Conservation (phyloP, 1,140 invertebrate species). For the Laupala kohalensis region DNA sequence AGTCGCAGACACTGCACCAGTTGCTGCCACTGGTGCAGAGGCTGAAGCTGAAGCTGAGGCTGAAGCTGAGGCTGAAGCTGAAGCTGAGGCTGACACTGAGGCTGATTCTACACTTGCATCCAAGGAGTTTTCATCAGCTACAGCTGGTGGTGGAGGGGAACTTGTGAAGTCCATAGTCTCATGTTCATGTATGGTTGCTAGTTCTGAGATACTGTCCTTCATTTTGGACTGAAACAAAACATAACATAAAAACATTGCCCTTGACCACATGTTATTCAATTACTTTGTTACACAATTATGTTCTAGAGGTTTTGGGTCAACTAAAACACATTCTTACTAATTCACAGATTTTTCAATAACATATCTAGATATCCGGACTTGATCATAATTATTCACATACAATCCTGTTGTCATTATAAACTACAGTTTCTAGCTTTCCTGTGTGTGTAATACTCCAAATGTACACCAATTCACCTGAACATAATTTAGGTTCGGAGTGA, state of each 20-base stretch:
- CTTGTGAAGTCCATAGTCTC: constrained; percentile 77
- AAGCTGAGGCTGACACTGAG: not conserved
- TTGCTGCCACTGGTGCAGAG: not conserved
- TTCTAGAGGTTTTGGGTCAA: too few relatives aligned
- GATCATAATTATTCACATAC: too few relatives aligned
- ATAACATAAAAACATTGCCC: not conserved
- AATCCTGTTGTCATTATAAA: too few relatives aligned
- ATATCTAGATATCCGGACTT: too few relatives aligned
- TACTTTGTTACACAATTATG: too few relatives aligned
- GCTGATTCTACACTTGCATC: not conserved
- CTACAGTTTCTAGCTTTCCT: too few relatives aligned
- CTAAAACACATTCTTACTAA: too few relatives aligned
- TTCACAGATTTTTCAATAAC: too few relatives aligned
- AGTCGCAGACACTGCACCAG: not conserved
- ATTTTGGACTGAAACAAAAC: constrained; percentile 36
- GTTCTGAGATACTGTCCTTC: constrained; percentile 55
- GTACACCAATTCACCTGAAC: too few relatives aligned
- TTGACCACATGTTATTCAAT: not conserved
- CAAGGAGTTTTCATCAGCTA: not conserved
- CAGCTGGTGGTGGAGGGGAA: constrained; percentile 23
- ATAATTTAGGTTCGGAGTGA: too few relatives aligned
- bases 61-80: not conserved
- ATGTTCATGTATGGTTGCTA: constrained; percentile 87
- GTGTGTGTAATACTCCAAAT: too few relatives aligned
- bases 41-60: constrained; percentile 19